These are phyloP conservation scores for Onthophagus taurus DNA, from an alignment of 1,140 invertebrate species.

Conservation along the genomic window DNA sequence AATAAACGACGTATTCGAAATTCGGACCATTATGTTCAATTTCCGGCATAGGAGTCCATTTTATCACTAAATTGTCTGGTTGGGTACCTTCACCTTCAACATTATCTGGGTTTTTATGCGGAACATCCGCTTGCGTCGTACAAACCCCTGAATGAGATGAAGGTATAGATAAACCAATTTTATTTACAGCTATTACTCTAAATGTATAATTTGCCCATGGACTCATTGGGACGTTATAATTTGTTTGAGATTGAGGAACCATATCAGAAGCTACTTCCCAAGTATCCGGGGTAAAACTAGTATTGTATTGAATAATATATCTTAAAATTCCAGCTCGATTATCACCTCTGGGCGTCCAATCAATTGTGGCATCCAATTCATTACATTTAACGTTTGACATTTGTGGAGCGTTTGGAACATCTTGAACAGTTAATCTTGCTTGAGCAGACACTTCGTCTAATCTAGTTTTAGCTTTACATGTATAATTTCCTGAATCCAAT, in stretches of 20 bases:
- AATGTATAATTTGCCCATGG: conserved; percentile 97
- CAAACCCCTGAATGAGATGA: conserved; percentile 75
- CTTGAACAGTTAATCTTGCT: conserved; percentile 89
- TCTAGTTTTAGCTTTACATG: conserved; percentile 86
- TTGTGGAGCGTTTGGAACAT: conserved; percentile 84
- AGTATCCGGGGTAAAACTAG: conserved; percentile 83
- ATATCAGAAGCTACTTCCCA: conserved; percentile 73
- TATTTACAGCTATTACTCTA: conserved; percentile 86
- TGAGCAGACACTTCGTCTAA: conserved; percentile 74
- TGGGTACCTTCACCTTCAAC: conserved; percentile 82
- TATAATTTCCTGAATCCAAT: conserved; percentile 90
- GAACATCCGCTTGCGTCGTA: conserved; percentile 78
- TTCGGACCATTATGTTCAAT: conserved; percentile 93
- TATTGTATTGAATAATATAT: conserved; percentile 91
- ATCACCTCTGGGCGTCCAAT: conserved; percentile 83
- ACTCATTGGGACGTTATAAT: conserved; percentile 63
- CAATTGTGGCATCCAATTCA: conserved; percentile 59
- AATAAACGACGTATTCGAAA: conserved; percentile 86
- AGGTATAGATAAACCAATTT: conserved; percentile 81
- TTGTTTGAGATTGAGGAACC: conserved; percentile 71
- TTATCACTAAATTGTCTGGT: conserved; percentile 85
- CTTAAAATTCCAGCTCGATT: conserved; percentile 89
- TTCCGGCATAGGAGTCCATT: conserved; percentile 92
- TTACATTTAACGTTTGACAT: conserved; percentile 58
- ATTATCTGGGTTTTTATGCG: conserved; percentile 90